Evolutionary conservation across 2,113 vertebrate genomes (phyloP), one percentile per base, ranked within the genome.

Genomic region (Protomyctophum bolini): DNA sequence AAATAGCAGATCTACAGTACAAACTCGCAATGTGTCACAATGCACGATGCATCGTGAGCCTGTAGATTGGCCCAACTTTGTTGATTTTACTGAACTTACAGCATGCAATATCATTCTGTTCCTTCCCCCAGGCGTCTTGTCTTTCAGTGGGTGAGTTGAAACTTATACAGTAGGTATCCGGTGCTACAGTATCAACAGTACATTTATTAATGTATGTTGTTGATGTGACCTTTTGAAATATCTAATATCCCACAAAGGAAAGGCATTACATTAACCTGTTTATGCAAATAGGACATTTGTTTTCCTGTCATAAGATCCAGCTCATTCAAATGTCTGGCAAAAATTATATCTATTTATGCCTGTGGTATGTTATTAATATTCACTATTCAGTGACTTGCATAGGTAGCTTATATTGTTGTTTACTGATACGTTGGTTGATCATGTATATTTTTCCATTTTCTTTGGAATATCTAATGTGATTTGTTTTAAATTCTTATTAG

Each of bases 361-460:
- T 89, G 80, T 79, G 72, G 63, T 83, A 67, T 70, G 66, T 83
- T 77, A 21, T 21, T 21, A 55, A 68, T 50, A 56, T 75, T 21
- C 21, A 21, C 75, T 84, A 81, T 88, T 58, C 76, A 77, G 73
- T 81, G 58, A 83, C 80, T 86, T 59, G 75, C 87, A 83, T 87
- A 87, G 60, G 83, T 89, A 81, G 83, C 76, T 82, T 84, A 69
- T 86, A 83, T 89, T 69, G 76, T 83, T 86, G 81, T 86, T 84
- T 83, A 83, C 76, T 82, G 66, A 88, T 80, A 74, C 84, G 58
- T 78, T 68, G n/a, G 21, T 88, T 73, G 77, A 74, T 85, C 83
- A 87, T 85, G 83, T 89, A 78, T 89, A 91, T 92, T 91, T 91
- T 89, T 87, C 77, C 83, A 89, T 80, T 89, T 82, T 72, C 70